Base-by-base conservation (phyloP, 2,113 vertebrate species). In the Larimichthys crocea region DNA sequence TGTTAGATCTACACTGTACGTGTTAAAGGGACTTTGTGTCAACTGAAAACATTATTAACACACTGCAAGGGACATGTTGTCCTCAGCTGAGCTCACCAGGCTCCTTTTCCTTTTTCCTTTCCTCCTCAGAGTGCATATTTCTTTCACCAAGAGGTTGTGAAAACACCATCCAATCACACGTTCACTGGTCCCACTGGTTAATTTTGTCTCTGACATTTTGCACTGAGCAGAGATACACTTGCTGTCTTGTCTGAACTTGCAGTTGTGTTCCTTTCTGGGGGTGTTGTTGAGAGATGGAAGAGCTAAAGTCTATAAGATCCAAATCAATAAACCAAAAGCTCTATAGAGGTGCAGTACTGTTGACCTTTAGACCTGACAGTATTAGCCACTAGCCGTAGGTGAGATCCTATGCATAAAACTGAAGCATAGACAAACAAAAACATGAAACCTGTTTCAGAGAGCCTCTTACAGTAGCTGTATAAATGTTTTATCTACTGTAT, bases 241-340 rank as follows among this genome's bases (percentile, higher is more conserved):
- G 79, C 29, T 40, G 35, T 40, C 56, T 56, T 44, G 56, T 71
- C 49, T 73, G 29, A 82, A 42, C 53, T 35, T 61, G 46, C 2
- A 3, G 49, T 68, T 67, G 52, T 73, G n/a, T 57, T 73, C 57
- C 7, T 78, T 50, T 49, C 8, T 22, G 0, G 49, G 57, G 14
- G 29, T 35, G 24, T 60, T 44, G 59, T 78, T 42, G 26, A 68
- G 44, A 83, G 73, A 49, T 7, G 5, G 55, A 62, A 44, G 42
- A 64, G 12, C 63, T 63, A 16, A 80, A 78, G 40, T 78, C 59
- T 65, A 53, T 49, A 46, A 64, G 2, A 64, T 42, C 52, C 40
- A 67, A 72, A 86, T 68, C 57, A 48, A 71, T 61, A 31, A 46
- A 64, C 46, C 63, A 70, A 35, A 79, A 79, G 15, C 26, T 69